Evolutionary conservation across 35 echinoderm and acorn worm species (phyloP).

Genomic region (Strongylocentrotus purpuratus): DNA sequence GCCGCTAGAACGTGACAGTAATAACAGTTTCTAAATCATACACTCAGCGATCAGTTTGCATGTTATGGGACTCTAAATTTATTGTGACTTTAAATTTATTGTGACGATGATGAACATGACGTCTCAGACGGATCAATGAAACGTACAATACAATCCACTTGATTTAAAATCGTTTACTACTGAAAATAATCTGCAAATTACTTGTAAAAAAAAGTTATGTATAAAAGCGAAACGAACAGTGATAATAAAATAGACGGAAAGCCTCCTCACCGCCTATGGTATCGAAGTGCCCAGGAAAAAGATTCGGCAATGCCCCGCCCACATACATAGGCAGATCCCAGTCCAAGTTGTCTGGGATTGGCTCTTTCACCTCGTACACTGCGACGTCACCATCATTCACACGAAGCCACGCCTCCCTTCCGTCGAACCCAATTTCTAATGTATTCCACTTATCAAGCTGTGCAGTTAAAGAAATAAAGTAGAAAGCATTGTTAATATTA

Average conservation of each 20-base stretch:
- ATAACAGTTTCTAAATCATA: too few species aligned
- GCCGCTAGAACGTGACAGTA: not conserved
- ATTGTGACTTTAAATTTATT: too few species aligned
- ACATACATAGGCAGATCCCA: slow-evolving; percentile 86
- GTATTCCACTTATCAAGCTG: slow-evolving; percentile 81
- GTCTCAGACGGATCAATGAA: too few species aligned
- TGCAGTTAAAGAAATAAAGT: not conserved
- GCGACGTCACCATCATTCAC: slow-evolving; percentile 72
- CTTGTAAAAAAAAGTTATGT: too few species aligned
- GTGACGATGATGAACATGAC: too few species aligned
- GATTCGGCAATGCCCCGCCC: slow-evolving; percentile 77
- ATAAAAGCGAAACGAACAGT: not conserved
- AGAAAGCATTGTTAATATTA: not conserved
- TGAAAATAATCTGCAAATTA: too few species aligned
- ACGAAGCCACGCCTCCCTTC: slow-evolving; percentile 54
- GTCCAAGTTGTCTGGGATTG: slow-evolving; percentile 59
- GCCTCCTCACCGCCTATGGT: slow-evolving; percentile 34
- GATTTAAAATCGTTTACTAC: too few species aligned
- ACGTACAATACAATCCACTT: too few species aligned
- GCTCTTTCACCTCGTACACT: slow-evolving; percentile 35
- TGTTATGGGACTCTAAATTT: too few species aligned
- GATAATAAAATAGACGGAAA: not conserved
- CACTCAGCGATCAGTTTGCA: too few species aligned
- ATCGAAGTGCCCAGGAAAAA: slow-evolving; percentile 47
- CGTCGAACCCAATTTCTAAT: slow-evolving; percentile 67